Percentiles rank a stretch among this genome's conserved stretches.
These are phyloP conservation scores for Crotalus tigris DNA, from an alignment of 2,113 vertebrate genomes.

Conservation along the genomic window DNA sequence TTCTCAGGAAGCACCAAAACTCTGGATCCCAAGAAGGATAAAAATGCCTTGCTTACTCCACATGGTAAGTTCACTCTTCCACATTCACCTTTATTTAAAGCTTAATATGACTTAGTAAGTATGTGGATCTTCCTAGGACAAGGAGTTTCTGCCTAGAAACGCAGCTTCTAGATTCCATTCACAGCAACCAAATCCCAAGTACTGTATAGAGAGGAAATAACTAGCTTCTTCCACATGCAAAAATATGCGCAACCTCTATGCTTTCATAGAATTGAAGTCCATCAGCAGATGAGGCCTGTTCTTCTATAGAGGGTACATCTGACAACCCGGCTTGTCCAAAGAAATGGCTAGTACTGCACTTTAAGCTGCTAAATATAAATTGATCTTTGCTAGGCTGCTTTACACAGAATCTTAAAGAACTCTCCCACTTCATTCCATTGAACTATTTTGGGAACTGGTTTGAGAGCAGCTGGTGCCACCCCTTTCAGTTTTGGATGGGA, in stretches of 20 bases:
- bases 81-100: background rate
- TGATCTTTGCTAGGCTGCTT: background rate
- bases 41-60: background rate
- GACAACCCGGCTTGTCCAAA: slow-evolving; percentile 1
- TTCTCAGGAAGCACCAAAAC: background rate
- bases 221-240: slow-evolving; percentile 6
- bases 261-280: background rate
- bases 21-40: background rate
- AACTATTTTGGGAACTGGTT: slow-evolving; percentile 13
- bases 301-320: slow-evolving; percentile 27
- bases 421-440: background rate
- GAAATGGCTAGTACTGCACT: background rate
- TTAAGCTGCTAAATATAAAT: background rate
- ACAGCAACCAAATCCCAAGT: background rate
- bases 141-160: background rate
- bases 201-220: background rate
- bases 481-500: background rate
- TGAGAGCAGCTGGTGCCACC: background rate
- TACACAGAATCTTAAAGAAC: background rate
- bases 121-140: background rate
- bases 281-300: slow-evolving; percentile 39
- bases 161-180: background rate
- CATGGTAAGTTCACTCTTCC: background rate
- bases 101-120: background rate
- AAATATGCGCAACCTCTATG: background rate